Evolutionary conservation across 1,140 invertebrate species (phyloP).

Genomic region (Lepidostoma basale): DNA sequence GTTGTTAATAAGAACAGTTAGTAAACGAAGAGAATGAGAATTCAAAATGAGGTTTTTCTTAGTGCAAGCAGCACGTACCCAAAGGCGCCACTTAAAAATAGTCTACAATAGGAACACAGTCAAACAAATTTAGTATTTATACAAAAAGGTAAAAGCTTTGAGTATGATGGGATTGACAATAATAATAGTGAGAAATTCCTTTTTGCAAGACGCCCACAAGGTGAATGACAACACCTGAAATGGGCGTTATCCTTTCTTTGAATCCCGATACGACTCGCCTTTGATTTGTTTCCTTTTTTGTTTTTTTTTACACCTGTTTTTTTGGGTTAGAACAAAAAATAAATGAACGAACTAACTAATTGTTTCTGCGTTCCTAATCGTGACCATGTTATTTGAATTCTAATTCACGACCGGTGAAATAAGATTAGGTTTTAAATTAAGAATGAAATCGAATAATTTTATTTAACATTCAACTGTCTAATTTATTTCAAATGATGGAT

Average conservation of each 20-base stretch:
- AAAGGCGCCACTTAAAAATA: constrained; percentile 27
- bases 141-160: too few species aligned
- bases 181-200: background rate
- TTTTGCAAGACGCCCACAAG: background rate
- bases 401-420: constrained; percentile 14
- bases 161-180: too few species aligned
- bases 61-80: constrained; percentile 17
- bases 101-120: background rate
- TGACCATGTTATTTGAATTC: constrained; percentile 31
- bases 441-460: constrained; percentile 8
- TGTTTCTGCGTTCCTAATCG: constrained; percentile 34
- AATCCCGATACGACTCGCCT: constrained; percentile 15
- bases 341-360: constrained; percentile 34
- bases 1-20: constrained; percentile 36
- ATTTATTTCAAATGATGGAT: too few species aligned
- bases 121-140: background rate
- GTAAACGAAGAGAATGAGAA: constrained; percentile 32
- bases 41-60: constrained; percentile 27
- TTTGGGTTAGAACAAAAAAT: constrained; percentile 6
- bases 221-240: constrained; percentile 14
- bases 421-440: constrained; percentile 24
- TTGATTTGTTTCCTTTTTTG: constrained; percentile 13
- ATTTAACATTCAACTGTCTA: background rate
- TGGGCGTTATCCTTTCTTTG: constrained; percentile 10
- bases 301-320: constrained; percentile 26